phyloP scores from a whole-genome alignment of 1,140 invertebrate species.

The Diprion similis region DNA sequence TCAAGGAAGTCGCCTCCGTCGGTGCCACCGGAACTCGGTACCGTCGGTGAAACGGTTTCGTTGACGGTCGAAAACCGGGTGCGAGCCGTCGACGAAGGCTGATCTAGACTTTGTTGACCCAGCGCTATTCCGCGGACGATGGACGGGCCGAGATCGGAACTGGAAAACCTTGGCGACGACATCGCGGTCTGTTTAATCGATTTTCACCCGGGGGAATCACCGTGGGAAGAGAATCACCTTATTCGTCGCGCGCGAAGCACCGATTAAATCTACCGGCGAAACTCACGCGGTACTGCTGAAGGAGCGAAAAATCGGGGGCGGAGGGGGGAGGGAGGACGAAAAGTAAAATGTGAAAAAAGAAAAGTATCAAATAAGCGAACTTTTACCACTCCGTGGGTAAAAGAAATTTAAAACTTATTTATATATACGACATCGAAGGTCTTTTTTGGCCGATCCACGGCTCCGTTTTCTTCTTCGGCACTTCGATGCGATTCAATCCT shows the following conservation, averaged over 20 bases:
- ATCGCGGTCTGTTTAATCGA: not conserved
- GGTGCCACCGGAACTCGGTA: not conserved
- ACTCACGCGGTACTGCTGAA: too few species aligned
- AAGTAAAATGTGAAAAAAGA: too few species aligned
- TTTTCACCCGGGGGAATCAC: not conserved
- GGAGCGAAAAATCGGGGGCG: not conserved
- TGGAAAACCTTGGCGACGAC: not conserved
- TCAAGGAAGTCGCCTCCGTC: conserved; percentile 31
- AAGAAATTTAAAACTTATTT: too few species aligned
- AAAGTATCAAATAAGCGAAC: too few species aligned
- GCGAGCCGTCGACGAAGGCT: not conserved
- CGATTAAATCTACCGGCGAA: too few species aligned
- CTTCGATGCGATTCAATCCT: too few species aligned
- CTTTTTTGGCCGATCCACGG: too few species aligned
- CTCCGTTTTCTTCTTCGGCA: too few species aligned
- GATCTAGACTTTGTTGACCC: not conserved
- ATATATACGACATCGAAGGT: too few species aligned
- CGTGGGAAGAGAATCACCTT: not conserved
- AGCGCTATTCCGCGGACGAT: not conserved
- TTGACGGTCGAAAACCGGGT: conserved; percentile 27
- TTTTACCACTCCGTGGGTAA: too few species aligned
- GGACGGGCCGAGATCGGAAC: not conserved
- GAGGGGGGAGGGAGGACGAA: too few species aligned
- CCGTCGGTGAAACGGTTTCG: conserved; percentile 10
- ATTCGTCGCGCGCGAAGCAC: too few species aligned